A percentile compares a stretch with the other conserved stretches of the same genome.
Conservation (phyloP, 2,113 vertebrate genomes). For the Chaenocephalus aceratus region DNA sequence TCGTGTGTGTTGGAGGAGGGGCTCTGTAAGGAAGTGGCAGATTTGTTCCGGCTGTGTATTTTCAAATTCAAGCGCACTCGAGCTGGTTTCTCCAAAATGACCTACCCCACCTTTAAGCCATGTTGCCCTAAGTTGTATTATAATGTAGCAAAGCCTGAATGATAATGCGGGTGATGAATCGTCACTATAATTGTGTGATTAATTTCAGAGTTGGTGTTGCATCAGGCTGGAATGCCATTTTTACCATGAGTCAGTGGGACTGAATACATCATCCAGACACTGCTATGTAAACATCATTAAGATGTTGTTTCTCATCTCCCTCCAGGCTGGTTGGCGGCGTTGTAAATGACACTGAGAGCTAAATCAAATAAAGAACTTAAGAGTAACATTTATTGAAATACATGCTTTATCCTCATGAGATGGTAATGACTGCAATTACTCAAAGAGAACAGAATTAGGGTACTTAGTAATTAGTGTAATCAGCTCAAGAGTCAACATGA, state of each 20-base stretch:
- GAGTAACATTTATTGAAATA: neutral
- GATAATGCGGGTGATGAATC: slow-evolving; percentile 61
- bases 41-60: too few relatives aligned
- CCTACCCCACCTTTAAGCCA: neutral
- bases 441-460: neutral
- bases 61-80: too few relatives aligned
- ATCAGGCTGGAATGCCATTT: slow-evolving; percentile 58
- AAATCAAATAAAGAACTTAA: slow-evolving; percentile 19
- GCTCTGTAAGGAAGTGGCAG: too few relatives aligned
- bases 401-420: neutral
- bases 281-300: slow-evolving; percentile 72
- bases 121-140: neutral
- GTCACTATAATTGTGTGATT: slow-evolving; percentile 46
- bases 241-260: slow-evolving; percentile 66
- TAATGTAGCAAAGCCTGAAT: slow-evolving; percentile 27
- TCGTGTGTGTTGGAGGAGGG: too few relatives aligned
- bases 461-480: neutral
- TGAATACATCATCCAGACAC: slow-evolving; percentile 65
- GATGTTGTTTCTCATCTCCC: slow-evolving; percentile 60
- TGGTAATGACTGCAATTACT: slow-evolving; percentile 11
- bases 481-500: neutral
- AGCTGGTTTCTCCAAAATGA: too few relatives aligned
- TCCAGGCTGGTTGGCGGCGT: slow-evolving; percentile 42
- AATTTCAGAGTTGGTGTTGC: slow-evolving; percentile 46
- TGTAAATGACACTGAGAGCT: slow-evolving; percentile 42